These are phyloP conservation scores for Priocnemis perturbator DNA, from an alignment of 2,888 invertebrate species.

Conservation along the genomic window DNA sequence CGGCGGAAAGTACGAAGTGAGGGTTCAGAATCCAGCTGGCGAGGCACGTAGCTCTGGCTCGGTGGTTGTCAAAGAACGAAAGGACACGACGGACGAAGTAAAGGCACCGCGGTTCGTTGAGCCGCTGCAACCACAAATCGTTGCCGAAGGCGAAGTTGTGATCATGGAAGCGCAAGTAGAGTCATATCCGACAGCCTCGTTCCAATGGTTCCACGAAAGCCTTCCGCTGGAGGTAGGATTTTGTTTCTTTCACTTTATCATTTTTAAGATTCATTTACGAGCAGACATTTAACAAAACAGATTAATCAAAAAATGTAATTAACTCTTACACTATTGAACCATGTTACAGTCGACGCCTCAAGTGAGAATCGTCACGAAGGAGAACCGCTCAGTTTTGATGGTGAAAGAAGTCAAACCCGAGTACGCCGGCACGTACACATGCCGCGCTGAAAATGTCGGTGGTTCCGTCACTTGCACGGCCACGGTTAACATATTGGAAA, in stretches of 20 bases:
- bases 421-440: slow-evolving; percentile 86
- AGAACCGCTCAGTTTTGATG: slow-evolving; percentile 87
- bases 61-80: slow-evolving; percentile 83
- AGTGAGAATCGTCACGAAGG: slow-evolving; percentile 83
- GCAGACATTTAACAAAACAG: slow-evolving; percentile 1
- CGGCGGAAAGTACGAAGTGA: slow-evolving; percentile 91
- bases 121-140: slow-evolving; percentile 83
- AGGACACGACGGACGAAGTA: slow-evolving; percentile 77
- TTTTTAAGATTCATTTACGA: too few relatives aligned
- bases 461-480: slow-evolving; percentile 93
- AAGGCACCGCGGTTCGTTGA: slow-evolving; percentile 85
- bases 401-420: slow-evolving; percentile 84
- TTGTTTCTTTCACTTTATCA: slow-evolving; percentile 8
- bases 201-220: slow-evolving; percentile 90
- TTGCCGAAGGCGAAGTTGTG: slow-evolving; percentile 85
- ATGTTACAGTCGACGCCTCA: slow-evolving; percentile 79
- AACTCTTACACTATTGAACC: slow-evolving; percentile 16
- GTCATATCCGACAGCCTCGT: slow-evolving; percentile 87
- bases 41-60: slow-evolving; percentile 89
- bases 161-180: slow-evolving; percentile 87
- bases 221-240: slow-evolving; percentile 79
- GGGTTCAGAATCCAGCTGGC: slow-evolving; percentile 86
- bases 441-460: slow-evolving; percentile 91
- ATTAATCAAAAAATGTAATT: slow-evolving; percentile 8
- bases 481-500: slow-evolving; percentile 80